Percentiles rank a stretch among this genome's conserved stretches.
phyloP scores from a whole-genome alignment of 2,797 vertebrate genomes.

The Acanthurus tractus region DNA sequence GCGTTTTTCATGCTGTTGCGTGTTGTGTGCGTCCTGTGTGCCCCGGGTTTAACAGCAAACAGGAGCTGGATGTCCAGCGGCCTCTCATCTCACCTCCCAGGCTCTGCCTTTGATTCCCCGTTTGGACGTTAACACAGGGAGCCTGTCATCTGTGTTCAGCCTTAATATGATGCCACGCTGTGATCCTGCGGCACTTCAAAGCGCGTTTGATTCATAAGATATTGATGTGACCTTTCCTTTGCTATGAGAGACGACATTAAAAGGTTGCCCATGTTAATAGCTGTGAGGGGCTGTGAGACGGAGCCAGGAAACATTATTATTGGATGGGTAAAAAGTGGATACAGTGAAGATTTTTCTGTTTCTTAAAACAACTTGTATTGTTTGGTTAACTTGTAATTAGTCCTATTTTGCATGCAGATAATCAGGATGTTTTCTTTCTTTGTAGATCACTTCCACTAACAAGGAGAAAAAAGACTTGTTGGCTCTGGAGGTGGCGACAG shows the following conservation, averaged over 20 bases:
- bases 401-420: background rate
- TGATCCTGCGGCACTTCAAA: constrained; percentile 37
- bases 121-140: background rate
- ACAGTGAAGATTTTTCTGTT: background rate
- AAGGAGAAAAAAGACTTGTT: background rate
- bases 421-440: background rate
- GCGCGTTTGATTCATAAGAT: constrained; percentile 37
- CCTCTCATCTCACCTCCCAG: constrained; percentile 27
- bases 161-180: background rate
- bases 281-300: background rate
- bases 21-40: background rate
- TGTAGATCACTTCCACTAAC: background rate
- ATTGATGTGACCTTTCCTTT: constrained; percentile 24
- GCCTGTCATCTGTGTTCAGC: constrained; percentile 25
- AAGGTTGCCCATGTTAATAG: background rate
- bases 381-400: background rate
- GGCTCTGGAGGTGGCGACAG: background rate
- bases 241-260: constrained; percentile 3
- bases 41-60: background rate
- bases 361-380: background rate
- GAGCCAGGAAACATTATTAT: background rate
- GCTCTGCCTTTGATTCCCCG: constrained; percentile 51
- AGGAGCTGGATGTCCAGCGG: background rate
- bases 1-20: background rate
- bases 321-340: background rate